Percentiles rank a stretch among this genome's conserved stretches.
phyloP scores from a whole-genome alignment of 2,797 vertebrate genomes.

The Euphonia xanthogaster region DNA sequence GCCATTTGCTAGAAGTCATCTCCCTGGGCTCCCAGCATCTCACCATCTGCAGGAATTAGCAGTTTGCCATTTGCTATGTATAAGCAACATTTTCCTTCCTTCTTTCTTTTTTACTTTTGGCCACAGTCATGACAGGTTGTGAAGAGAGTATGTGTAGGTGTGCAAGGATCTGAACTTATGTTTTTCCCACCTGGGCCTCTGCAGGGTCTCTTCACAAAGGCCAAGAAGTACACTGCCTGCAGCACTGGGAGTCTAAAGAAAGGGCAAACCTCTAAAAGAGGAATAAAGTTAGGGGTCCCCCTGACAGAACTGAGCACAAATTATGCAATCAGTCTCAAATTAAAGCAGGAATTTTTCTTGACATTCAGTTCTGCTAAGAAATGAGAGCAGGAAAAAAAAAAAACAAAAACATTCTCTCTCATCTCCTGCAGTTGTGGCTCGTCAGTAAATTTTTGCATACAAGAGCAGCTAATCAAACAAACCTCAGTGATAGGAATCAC shows the following conservation, averaged over 20 bases:
- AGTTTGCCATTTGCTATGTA: constrained; percentile 24
- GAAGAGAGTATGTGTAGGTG: background rate
- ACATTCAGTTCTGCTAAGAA: background rate
- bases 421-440: background rate
- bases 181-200: background rate
- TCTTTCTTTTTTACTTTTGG: background rate
- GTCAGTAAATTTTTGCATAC: background rate
- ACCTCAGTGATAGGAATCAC: background rate
- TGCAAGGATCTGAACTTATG: background rate
- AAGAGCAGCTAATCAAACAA: background rate
- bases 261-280: background rate
- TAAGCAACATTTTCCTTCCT: constrained; percentile 13
- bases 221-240: background rate
- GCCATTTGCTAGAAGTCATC: constrained; percentile 29
- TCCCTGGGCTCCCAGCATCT: constrained; percentile 42
- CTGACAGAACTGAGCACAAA: background rate
- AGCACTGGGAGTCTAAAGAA: background rate
- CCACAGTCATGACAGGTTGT: background rate
- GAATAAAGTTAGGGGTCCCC: background rate
- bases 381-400: background rate
- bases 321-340: background rate
- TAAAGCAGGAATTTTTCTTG: background rate
- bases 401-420: background rate
- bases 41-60: constrained; percentile 33
- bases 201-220: background rate